Conservation (phyloP, 35 echinoderm and acorn worm genomes). For the Heliocidaris erythrogramma region DNA sequence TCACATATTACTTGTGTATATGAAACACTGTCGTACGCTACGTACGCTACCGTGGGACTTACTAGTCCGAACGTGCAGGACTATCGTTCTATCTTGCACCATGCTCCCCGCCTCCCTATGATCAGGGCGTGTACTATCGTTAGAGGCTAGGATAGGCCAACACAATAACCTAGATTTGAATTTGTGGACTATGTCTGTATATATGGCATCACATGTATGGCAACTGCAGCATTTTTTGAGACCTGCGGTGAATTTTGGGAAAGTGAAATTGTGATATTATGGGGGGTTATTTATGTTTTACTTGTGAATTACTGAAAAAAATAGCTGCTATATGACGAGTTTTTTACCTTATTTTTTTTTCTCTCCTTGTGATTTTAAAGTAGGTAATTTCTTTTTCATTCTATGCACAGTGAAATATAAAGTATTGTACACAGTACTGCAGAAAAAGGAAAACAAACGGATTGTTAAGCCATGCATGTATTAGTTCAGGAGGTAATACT, state of each 20-base stretch:
- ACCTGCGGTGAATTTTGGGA: not conserved
- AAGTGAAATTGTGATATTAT: conserved; percentile 1
- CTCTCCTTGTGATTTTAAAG: not conserved
- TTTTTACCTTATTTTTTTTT: not conserved
- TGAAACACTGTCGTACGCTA: not conserved
- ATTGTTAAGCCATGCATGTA: conserved; percentile 46
- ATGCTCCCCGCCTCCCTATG: not conserved
- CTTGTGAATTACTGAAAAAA: conserved; percentile 4
- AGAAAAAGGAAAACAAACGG: conserved; percentile 29
- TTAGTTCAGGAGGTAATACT: not conserved
- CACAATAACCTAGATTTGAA: not conserved
- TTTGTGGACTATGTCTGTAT: conserved; percentile 17
- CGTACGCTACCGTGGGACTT: not conserved
- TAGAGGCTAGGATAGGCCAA: not conserved
- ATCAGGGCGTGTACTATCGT: not conserved
- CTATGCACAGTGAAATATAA: conserved; percentile 47
- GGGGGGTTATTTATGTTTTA: conserved; percentile 9
- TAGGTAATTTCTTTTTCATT: conserved; percentile 22
- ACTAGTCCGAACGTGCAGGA: not conserved
- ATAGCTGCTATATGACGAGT: not conserved
- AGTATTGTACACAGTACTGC: conserved; percentile 52
- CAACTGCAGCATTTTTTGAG: not conserved
- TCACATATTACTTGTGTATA: not conserved
- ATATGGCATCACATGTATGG: conserved; percentile 11
- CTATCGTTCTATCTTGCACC: too few species aligned